Percentiles rank a stretch among this genome's conserved stretches.
Evolutionary conservation across 1,140 invertebrate genomes (phyloP).

Genomic region (Drosophila chauvacae): DNA sequence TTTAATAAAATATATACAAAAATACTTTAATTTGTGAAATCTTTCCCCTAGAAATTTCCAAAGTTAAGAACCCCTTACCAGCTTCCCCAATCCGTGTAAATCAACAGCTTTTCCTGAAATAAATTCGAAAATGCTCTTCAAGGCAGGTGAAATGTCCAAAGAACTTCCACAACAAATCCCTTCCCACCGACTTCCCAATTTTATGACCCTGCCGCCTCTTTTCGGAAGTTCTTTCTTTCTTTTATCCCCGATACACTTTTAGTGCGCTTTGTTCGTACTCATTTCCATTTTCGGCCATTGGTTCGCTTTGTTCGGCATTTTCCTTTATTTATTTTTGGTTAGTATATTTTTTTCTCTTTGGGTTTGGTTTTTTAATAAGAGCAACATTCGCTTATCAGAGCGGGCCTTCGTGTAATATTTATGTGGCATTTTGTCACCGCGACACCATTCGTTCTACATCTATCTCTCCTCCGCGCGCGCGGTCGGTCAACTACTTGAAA

Average conservation of each 20-base stretch:
- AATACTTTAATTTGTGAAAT: neutral
- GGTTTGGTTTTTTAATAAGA: conserved; percentile 48
- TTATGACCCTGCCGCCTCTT: conserved; percentile 29
- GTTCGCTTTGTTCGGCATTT: conserved; percentile 59
- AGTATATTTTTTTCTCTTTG: conserved; percentile 16
- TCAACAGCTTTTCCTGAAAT: neutral
- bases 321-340: conserved; percentile 36
- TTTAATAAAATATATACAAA: neutral
- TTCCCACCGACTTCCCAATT: conserved; percentile 29
- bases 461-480: conserved; percentile 37
- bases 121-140: neutral
- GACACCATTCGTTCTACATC: conserved; percentile 62
- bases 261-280: conserved; percentile 40
- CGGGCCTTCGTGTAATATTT: conserved; percentile 70
- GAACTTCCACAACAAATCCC: conserved; percentile 23
- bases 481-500: conserved; percentile 51
- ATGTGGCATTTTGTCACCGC: conserved; percentile 78
- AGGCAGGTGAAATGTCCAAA: conserved; percentile 12
- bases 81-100: neutral
- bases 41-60: neutral
- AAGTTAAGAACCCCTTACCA: neutral
- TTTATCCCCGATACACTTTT: conserved; percentile 28
- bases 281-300: conserved; percentile 56
- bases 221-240: conserved; percentile 59
- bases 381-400: conserved; percentile 76